Conservation (phyloP, 2,888 invertebrate genomes). For the Nineta flava region DNA sequence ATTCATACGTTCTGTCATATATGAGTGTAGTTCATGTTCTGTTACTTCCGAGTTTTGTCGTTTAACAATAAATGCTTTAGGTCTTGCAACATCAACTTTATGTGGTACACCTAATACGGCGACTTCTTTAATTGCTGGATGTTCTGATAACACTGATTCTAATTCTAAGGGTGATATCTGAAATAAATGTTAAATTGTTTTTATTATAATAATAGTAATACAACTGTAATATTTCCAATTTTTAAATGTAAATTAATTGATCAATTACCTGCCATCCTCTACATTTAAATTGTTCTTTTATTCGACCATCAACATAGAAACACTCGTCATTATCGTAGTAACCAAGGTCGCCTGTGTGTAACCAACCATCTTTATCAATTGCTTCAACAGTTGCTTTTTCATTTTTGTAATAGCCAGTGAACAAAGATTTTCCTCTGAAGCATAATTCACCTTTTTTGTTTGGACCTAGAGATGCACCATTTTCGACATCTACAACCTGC, state of each 20-base stretch:
- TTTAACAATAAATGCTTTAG: conserved; percentile 1
- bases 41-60: neutral
- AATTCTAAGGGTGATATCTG: conserved; percentile 1
- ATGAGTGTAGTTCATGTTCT: neutral
- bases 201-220: no score
- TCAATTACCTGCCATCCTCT: conserved; percentile 24
- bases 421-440: neutral
- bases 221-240: no score
- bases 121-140: conserved; percentile 14
- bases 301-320: conserved; percentile 32
- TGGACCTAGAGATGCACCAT: neutral
- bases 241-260: no score
- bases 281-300: conserved; percentile 35
- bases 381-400: conserved; percentile 27
- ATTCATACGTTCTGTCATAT: conserved; percentile 2
- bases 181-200: no score
- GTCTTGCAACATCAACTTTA: conserved; percentile 17
- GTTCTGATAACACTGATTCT: neutral
- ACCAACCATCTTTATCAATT: conserved; percentile 30
- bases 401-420: conserved; percentile 30
- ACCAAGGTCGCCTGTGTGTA: conserved; percentile 34
- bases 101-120: conserved; percentile 22
- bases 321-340: conserved; percentile 33
- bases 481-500: neutral
- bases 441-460: conserved; percentile 4